These are phyloP conservation scores for Carollia perspicillata DNA, from an alignment of 2,113 vertebrate genomes.

Conservation along the genomic window DNA sequence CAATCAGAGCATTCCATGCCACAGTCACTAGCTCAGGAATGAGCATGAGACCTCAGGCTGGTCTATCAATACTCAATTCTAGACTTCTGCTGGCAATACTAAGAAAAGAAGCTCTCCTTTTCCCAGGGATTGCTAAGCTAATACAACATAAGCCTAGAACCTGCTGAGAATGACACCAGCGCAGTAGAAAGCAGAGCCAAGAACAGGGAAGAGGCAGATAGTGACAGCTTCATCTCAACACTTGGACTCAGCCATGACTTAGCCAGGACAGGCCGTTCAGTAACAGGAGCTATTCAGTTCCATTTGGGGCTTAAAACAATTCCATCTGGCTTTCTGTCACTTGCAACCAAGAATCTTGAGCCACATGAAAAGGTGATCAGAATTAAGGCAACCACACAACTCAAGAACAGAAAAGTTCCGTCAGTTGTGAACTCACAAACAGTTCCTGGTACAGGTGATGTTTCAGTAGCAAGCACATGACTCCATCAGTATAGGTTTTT, in stretches of 20 bases:
- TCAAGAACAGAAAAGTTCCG: background rate
- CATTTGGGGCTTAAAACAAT: background rate
- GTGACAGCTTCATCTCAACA: background rate
- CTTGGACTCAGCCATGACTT: background rate
- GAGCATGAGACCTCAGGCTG: background rate
- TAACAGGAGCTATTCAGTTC: background rate
- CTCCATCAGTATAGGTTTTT: background rate
- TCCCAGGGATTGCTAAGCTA: background rate
- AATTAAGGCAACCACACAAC: background rate
- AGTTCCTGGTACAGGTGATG: background rate
- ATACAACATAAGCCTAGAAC: background rate
- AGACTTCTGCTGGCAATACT: background rate
- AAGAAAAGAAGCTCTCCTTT: background rate
- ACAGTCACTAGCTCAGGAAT: background rate
- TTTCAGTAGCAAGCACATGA: background rate
- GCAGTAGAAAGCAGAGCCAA: background rate
- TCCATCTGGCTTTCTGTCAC: background rate
- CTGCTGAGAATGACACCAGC: background rate
- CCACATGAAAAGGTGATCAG: background rate
- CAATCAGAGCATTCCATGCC: background rate
- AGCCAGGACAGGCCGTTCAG: background rate
- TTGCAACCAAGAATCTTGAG: background rate
- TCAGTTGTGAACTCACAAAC: no score
- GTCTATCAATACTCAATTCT: background rate
- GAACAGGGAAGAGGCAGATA: background rate